phyloP scores from a whole-genome alignment of 2,797 vertebrate species.

The Sebastes flavidus region DNA sequence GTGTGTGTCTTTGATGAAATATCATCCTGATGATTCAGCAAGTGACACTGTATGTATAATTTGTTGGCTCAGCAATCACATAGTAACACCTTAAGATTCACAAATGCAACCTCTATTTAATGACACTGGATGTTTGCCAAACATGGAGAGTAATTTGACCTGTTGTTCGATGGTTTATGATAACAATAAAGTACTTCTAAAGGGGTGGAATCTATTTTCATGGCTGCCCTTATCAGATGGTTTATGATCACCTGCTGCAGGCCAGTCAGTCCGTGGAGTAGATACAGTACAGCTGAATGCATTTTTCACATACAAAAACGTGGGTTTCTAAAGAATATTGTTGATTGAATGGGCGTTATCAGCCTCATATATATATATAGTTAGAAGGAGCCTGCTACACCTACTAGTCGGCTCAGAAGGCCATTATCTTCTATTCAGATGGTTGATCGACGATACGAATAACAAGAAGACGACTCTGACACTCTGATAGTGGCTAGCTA shows the following conservation, averaged over 20 bases:
- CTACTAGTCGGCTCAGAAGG: background rate
- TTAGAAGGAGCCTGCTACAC: background rate
- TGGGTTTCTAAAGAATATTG: background rate
- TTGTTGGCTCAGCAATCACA: constrained; percentile 23
- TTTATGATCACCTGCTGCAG: background rate
- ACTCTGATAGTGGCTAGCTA: too few relatives aligned
- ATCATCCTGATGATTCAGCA: constrained; percentile 32
- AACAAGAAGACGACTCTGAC: too few relatives aligned
- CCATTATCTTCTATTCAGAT: too few relatives aligned
- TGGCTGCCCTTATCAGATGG: background rate
- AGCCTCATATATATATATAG: background rate
- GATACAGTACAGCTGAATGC: background rate
- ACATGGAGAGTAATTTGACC: background rate
- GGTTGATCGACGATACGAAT: too few relatives aligned
- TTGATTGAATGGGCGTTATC: accelerated
- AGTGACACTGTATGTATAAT: constrained; percentile 6
- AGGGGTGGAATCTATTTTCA: constrained; percentile 2
- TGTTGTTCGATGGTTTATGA: constrained; percentile 25
- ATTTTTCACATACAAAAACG: background rate
- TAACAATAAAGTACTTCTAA: constrained; percentile 26
- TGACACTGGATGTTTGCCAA: constrained; percentile 12
- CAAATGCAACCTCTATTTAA: background rate
- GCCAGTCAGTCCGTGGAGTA: background rate
- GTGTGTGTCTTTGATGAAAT: background rate
- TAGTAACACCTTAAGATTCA: constrained; percentile 11